A percentile compares a stretch with the other conserved stretches of the same genome.
Evolutionary conservation across 1,140 invertebrate species (phyloP).

Genomic region (silkworm (Bombyx mori)): DNA sequence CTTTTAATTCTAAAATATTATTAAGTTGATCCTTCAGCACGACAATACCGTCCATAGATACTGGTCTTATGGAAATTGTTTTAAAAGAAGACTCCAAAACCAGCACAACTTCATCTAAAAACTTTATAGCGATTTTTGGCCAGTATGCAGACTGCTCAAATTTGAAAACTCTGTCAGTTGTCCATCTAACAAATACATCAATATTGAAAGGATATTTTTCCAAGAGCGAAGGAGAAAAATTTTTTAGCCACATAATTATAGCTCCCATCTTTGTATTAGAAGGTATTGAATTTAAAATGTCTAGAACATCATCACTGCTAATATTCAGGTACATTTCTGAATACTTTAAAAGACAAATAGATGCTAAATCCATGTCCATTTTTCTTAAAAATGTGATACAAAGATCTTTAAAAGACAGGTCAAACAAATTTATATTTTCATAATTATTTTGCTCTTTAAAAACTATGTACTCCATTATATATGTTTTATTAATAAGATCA

Average conservation of each 20-base stretch:
- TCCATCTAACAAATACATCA: slow-evolving; percentile 60
- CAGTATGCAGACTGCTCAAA: slow-evolving; percentile 59
- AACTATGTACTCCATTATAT: slow-evolving; percentile 51
- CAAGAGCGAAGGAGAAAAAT: slow-evolving; percentile 46
- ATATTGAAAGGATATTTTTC: slow-evolving; percentile 57
- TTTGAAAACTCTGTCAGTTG: slow-evolving; percentile 50
- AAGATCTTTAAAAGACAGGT: slow-evolving; percentile 37
- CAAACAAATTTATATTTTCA: slow-evolving; percentile 41
- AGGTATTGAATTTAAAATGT: slow-evolving; percentile 50
- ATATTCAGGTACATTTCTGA: slow-evolving; percentile 35
- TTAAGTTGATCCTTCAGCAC: slow-evolving; percentile 46
- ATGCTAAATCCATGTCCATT: slow-evolving; percentile 54
- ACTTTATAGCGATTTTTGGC: slow-evolving; percentile 62
- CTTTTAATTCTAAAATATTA: slow-evolving; percentile 55
- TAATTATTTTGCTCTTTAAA: slow-evolving; percentile 46
- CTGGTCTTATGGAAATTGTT: slow-evolving; percentile 44
- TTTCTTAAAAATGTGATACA: slow-evolving; percentile 50
- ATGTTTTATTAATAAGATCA: slow-evolving; percentile 49
- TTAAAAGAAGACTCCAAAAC: slow-evolving; percentile 53
- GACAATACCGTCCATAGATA: slow-evolving; percentile 58
- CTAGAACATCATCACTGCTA: slow-evolving; percentile 31
- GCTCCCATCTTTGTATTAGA: slow-evolving; percentile 52
- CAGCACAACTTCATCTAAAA: slow-evolving; percentile 45
- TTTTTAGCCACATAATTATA: slow-evolving; percentile 54
- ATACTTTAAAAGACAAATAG: slow-evolving; percentile 61